Evolutionary conservation across 2,797 vertebrate species (phyloP), one percentile per base, ranked within the genome.

Genomic region (Acanthurus lineatus): DNA sequence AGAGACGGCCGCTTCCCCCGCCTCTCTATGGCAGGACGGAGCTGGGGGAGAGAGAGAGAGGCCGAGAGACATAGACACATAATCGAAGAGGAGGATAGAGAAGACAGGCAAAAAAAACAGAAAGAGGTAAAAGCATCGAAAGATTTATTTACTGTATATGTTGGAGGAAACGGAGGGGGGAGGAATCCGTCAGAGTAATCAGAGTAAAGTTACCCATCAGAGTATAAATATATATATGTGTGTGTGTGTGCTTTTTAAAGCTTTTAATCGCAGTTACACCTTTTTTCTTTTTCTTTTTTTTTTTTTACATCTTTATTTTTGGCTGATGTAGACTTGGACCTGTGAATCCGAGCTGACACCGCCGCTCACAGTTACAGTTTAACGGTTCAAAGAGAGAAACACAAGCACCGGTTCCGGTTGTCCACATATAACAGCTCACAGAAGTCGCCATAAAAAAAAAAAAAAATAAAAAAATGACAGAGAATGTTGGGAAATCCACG

Each of bases 401-500:
- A 38, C 3, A 19, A 9, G 25, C 53, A 40, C 25, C 48, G 7
- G 45, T 10, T 54, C 32, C 47, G 47, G 69, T 17, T 22, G 51
- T 14, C 45, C 9, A 11, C 5, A 45, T 9, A 42, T 12, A 44
- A 9, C 35, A 22, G 54, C 20, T 1, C 1, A 6, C 2, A 72
- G n/a, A 51, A 69, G 66, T 68, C 63, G 4, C 63, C 48, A 42
- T 25, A 2, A 17, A 17, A 19, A 17, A 38, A 14, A 40, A 40
- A 9, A 3, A 20, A 4, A 19, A 56, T 4, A 38, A 45, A 10
- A 20, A 60, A 57, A 40, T 8, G 32, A 20, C 2, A 54, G 11
- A 56, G 70, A 73, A 71, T 83, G 78, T 88, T 84, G 78, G 82
- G 70, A 81, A 90, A 90, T 84, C 82, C 88, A 66, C 65, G 42